Percentiles rank a stretch among this genome's conserved stretches.
Conservation (phyloP, 2,888 invertebrate genomes). For the Lasioglossum pauxillum region DNA sequence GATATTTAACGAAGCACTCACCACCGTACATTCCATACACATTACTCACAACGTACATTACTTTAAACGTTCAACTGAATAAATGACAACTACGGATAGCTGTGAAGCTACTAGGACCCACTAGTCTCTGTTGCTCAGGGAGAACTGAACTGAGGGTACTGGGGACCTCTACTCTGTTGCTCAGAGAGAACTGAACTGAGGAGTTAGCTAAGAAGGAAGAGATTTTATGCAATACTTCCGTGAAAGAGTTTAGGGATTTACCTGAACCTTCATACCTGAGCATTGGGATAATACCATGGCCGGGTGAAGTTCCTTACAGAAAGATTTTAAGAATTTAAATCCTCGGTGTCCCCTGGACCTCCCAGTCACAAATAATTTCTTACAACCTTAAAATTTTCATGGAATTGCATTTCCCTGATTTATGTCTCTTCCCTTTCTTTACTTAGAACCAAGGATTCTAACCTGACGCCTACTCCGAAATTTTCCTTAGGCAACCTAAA, state of each 20-base stretch:
- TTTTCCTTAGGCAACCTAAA: not conserved
- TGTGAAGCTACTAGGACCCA: not conserved
- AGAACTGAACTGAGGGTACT: not conserved
- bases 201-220: too few relatives aligned
- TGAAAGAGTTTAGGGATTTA: conserved; percentile 7
- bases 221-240: too few relatives aligned
- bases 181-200: too few relatives aligned
- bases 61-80: not conserved
- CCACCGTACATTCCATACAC: conserved; percentile 59
- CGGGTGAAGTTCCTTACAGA: not conserved
- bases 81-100: not conserved
- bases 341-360: not conserved
- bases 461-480: not conserved
- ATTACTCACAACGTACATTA: conserved; percentile 60
- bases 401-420: not conserved
- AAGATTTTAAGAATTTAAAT: not conserved
- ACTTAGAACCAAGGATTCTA: not conserved
- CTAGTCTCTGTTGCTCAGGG: not conserved
- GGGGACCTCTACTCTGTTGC: too few relatives aligned
- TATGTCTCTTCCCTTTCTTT: not conserved
- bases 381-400: not conserved
- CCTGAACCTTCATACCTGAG: conserved; percentile 28
- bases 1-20: conserved; percentile 33
- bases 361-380: conserved; percentile 15
- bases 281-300: not conserved